Conservation (phyloP, 2,797 vertebrate species). For the Coccyzus lansbergi region DNA sequence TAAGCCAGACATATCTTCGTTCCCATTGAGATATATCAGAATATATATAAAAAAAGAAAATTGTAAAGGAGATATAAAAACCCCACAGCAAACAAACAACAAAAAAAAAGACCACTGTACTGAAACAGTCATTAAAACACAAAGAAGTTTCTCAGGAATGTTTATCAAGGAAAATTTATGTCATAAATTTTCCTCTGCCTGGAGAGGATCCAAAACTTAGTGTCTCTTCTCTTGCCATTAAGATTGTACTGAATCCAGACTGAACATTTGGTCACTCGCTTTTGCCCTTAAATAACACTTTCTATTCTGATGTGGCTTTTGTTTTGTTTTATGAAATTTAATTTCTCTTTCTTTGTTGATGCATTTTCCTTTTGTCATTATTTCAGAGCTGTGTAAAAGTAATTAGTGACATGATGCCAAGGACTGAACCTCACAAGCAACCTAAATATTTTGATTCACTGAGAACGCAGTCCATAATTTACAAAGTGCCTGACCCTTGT, state of each 20-base stretch:
- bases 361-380: conserved; percentile 71
- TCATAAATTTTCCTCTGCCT: conserved; percentile 26
- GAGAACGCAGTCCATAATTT: conserved; percentile 61
- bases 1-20: neutral
- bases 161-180: conserved; percentile 39
- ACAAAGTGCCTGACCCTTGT: conserved; percentile 35
- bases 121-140: conserved; percentile 22
- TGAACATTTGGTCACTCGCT: conserved; percentile 31
- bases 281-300: conserved; percentile 39
- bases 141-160: conserved; percentile 17
- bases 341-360: conserved; percentile 67
- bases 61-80: neutral
- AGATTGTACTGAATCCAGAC: conserved; percentile 52
- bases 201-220: conserved; percentile 21
- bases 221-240: conserved; percentile 53
- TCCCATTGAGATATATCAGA: neutral
- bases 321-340: conserved; percentile 67
- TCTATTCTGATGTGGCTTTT: conserved; percentile 53
- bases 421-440: conserved; percentile 65
- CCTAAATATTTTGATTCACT: conserved; percentile 73
- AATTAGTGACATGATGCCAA: conserved; percentile 77
- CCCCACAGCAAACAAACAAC: neutral
- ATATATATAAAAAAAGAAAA: neutral
- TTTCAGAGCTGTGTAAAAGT: conserved; percentile 69
- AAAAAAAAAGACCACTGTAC: neutral